Conservation (phyloP, 2,113 vertebrate genomes). For the Microcebus tavaratra region DNA sequence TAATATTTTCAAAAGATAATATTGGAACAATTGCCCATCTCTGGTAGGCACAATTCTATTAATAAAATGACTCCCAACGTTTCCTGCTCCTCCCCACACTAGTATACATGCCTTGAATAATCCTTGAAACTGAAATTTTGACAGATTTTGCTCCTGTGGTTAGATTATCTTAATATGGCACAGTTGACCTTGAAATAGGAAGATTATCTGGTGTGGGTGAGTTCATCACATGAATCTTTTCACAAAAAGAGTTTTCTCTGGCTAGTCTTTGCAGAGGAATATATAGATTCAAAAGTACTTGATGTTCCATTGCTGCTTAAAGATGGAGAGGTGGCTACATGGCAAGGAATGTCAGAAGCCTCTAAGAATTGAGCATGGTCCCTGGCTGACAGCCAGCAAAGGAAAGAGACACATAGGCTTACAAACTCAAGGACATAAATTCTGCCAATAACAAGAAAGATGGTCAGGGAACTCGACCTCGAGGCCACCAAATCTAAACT, state of each 20-base stretch:
- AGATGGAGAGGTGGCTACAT: background rate
- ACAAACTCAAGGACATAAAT: background rate
- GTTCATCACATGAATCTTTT: background rate
- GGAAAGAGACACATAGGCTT: background rate
- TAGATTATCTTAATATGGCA: background rate
- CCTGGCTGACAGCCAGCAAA: background rate
- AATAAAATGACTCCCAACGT: background rate
- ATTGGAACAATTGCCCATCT: background rate
- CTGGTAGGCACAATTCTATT: background rate
- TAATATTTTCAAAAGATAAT: background rate
- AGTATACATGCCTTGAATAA: background rate
- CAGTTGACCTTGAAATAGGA: background rate
- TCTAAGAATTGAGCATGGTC: background rate
- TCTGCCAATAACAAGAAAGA: background rate
- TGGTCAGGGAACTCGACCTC: background rate
- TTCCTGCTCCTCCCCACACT: background rate
- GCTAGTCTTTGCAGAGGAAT: background rate
- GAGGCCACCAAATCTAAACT: too few species aligned
- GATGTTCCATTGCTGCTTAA: background rate
- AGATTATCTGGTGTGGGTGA: background rate
- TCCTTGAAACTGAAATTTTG: background rate
- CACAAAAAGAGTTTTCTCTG: background rate
- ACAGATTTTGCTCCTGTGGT: background rate
- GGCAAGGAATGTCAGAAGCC: background rate
- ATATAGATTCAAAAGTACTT: background rate